Conservation (phyloP, 2,888 invertebrate genomes). For the Temnothorax ravouxi region DNA sequence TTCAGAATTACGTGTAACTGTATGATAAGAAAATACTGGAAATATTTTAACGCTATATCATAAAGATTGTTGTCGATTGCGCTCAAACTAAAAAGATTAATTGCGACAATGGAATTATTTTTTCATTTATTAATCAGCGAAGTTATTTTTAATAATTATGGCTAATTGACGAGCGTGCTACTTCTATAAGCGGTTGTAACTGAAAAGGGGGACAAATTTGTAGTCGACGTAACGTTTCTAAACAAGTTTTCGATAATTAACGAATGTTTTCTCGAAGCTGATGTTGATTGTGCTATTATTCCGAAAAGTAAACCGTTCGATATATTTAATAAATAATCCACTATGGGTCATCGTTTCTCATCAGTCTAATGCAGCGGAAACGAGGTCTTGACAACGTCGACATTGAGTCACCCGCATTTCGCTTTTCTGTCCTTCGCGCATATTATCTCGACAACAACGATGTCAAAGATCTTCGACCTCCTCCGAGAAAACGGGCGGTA, state of each 20-base stretch:
- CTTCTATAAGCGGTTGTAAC: constrained; percentile 9
- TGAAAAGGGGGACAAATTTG: constrained; percentile 7
- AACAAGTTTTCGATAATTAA: background rate
- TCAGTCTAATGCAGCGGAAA: constrained; percentile 60
- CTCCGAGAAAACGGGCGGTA: constrained; percentile 53
- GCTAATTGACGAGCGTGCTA: background rate
- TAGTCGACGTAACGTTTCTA: background rate
- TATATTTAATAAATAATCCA: constrained; percentile 1
- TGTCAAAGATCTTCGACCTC: constrained; percentile 67
- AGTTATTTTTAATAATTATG: background rate
- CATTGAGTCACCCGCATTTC: constrained; percentile 55
- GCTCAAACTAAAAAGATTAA: background rate
- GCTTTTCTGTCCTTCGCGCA: background rate
- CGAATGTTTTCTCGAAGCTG: constrained; percentile 36
- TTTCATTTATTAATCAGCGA: background rate
- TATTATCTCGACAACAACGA: constrained; percentile 31
- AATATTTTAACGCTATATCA: background rate
- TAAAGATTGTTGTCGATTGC: constrained; percentile 17
- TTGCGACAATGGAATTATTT: constrained; percentile 2
- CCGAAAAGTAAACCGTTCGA: background rate
- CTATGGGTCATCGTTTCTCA: background rate
- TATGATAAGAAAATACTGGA: constrained; percentile 6
- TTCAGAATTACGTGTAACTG: background rate
- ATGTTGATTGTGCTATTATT: background rate
- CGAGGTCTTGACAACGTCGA: constrained; percentile 66